Percentiles rank a stretch among this genome's conserved stretches.
These are phyloP conservation scores for Cyclargus thomasi DNA, from an alignment of 1,140 invertebrate genomes.

Conservation along the genomic window DNA sequence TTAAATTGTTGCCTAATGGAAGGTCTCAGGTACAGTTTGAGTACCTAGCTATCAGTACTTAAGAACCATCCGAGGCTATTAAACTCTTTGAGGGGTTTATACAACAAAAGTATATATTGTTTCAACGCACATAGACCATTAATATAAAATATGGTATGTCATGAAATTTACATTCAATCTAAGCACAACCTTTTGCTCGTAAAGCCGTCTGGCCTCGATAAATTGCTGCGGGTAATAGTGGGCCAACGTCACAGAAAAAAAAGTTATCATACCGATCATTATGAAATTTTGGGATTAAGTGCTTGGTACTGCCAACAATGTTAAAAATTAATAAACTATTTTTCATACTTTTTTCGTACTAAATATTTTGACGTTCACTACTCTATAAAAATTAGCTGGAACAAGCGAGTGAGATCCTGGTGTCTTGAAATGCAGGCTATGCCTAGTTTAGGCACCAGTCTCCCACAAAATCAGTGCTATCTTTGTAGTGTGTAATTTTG, in stretches of 20 bases:
- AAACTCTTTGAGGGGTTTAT: not conserved
- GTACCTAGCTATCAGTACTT: no score
- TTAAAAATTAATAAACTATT: no score
- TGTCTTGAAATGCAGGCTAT: no score
- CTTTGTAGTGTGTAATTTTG: no score
- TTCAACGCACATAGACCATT: not conserved
- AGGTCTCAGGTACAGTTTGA: no score
- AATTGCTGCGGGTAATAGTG: not conserved
- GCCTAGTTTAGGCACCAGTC: no score
- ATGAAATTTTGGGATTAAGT: not conserved
- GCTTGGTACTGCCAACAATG: not conserved
- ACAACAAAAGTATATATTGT: not conserved
- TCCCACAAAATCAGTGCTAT: no score
- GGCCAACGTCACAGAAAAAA: not conserved
- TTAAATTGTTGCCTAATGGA: no score
- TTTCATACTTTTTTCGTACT: no score
- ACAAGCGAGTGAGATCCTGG: no score
- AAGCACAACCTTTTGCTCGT: constrained; percentile 6
- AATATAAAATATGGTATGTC: not conserved
- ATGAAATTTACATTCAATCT: not conserved
- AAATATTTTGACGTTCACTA: no score
- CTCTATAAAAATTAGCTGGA: not conserved
- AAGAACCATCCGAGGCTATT: no score
- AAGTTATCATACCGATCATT: constrained; percentile 1
- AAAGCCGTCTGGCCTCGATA: constrained; percentile 9